Base-by-base conservation (phyloP, 2,797 vertebrate genomes). In the Dermochelys coriacea region DNA sequence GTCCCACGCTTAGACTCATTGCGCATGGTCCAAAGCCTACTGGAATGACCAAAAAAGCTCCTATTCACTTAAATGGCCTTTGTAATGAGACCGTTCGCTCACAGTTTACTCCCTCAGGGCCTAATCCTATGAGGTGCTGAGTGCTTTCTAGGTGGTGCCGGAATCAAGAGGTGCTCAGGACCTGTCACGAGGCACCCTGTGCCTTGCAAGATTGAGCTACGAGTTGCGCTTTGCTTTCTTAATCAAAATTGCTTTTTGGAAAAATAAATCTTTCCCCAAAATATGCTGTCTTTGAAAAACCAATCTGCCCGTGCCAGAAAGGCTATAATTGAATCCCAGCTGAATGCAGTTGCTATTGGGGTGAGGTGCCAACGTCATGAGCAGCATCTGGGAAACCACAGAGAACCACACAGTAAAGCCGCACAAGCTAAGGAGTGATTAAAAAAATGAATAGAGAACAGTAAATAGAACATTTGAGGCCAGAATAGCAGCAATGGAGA, bases 251-350 rank as follows among this genome's bases (percentile, higher is more conserved):
- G 14, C 16, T 55, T 91, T 84, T 31, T 50, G 29, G 8, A 49
- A 50, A 64, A 27, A 18, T 52, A 82, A 86, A 90, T 1, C 75
- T 64, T 82, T 91, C 86, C 90, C 88, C 88, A 75, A 91, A 96
- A 92, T 88, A 91, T 29, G 91, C 96, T 97, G 94, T 98, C 97
- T 98, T 97, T 95, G 96, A 96, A 95, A 98, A 98, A 92, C 91
- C 95, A 97, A 95, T 96, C 96, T 96, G 88, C 87, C 80, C 95
- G 93, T 86, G 88, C 88, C 85, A 97, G 94, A 84, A 91, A 88
- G 64, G 84, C 95, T 95, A 83, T 97, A 98, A 98, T 97, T 98
- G 98, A 98, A 97, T 97, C 97, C 96, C 97, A 96, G 97, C 95
- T 97, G 97, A 97, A 97, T 64, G 93, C 98, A 94, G 96, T 97